These are phyloP conservation scores for Cheilosia pagana DNA, from an alignment of 2,888 invertebrate species.

Conservation along the genomic window DNA sequence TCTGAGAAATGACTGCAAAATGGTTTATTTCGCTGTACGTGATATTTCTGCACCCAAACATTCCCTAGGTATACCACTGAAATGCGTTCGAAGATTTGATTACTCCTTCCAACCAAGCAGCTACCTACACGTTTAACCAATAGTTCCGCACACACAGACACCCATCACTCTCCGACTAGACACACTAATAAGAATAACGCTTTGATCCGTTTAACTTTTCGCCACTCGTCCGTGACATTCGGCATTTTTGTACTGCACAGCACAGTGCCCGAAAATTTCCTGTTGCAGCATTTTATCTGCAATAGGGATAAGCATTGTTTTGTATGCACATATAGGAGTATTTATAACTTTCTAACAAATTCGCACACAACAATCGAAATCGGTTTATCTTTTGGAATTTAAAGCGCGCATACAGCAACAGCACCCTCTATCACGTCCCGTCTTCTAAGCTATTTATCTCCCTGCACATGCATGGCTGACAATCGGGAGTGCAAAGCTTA, in stretches of 20 bases:
- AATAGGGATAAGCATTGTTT: constrained; percentile 8
- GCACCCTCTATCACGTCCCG: constrained; percentile 50
- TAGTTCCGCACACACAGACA: background rate
- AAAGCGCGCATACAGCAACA: background rate
- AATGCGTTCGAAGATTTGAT: background rate
- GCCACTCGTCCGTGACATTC: constrained; percentile 63
- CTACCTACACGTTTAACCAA: background rate
- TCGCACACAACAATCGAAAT: constrained; percentile 62
- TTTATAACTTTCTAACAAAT: constrained; percentile 44
- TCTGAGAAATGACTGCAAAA: background rate
- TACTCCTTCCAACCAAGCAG: background rate
- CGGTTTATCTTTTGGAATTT: constrained; percentile 52
- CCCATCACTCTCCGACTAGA: constrained; percentile 12
- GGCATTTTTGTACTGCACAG: constrained; percentile 22
- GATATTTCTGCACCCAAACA: background rate
- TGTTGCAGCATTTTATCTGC: constrained; percentile 65
- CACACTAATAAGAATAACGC: constrained; percentile 43
- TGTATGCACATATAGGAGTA: background rate
- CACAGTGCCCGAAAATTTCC: constrained; percentile 7
- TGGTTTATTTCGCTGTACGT: background rate
- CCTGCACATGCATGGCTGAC: constrained; percentile 54
- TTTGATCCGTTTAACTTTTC: constrained; percentile 69
- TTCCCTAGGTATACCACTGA: background rate
- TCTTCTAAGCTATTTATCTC: constrained; percentile 55
- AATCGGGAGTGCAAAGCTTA: constrained; percentile 62